Evolutionary conservation across 2,797 vertebrate genomes (phyloP).

Genomic region (Kryptopterus vitreolus): DNA sequence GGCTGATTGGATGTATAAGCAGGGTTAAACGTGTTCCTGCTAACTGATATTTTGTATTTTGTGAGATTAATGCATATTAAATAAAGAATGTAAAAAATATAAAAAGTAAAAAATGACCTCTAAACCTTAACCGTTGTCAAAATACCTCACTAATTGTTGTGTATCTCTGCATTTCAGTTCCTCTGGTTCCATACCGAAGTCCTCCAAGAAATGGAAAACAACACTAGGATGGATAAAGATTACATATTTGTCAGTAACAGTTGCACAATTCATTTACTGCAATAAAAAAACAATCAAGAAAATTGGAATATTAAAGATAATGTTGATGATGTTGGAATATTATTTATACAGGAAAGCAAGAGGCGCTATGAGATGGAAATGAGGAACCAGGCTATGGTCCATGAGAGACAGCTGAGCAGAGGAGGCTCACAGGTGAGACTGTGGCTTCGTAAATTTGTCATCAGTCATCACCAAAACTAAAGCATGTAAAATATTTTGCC

Average conservation of each 20-base stretch:
- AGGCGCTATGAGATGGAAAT: constrained; percentile 86
- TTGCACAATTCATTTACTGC: not conserved
- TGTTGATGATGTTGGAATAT: not conserved
- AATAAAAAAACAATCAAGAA: not conserved
- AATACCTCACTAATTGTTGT: not conserved
- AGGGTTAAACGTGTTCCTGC: not conserved
- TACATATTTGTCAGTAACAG: constrained; percentile 81
- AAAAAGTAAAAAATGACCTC: not conserved
- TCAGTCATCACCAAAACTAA: too few species aligned
- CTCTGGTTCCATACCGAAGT: constrained; percentile 83
- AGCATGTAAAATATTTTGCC: too few species aligned
- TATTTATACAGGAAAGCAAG: constrained; percentile 78
- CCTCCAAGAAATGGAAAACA: constrained; percentile 88
- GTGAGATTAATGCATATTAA: not conserved
- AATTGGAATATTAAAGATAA: not conserved
- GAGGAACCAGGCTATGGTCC: constrained; percentile 71
- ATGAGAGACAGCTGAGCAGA: constrained; percentile 79
- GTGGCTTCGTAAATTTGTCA: not conserved
- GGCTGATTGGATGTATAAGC: too few species aligned
- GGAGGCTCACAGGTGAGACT: constrained; percentile 76
- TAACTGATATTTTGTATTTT: not conserved
- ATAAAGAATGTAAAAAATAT: too few species aligned
- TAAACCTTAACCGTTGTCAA: not conserved
- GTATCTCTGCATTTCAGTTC: constrained; percentile 72
- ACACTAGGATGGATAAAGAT: constrained; percentile 83